phyloP scores from a whole-genome alignment of 2,113 vertebrate species.

The Zingel zingel region DNA sequence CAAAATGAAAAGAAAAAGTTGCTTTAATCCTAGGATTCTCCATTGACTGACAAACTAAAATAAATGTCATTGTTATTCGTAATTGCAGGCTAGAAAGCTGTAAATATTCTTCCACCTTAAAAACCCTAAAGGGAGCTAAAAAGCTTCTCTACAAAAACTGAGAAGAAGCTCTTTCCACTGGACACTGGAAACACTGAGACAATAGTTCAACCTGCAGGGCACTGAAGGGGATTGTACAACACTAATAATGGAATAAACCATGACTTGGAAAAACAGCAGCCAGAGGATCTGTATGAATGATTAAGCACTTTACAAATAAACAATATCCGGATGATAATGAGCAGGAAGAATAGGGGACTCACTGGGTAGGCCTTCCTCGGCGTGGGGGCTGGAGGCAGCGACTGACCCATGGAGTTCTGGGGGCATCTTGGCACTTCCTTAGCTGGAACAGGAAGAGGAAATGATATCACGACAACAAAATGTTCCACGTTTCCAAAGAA shows the following conservation, averaged over 20 bases:
- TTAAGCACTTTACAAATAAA: conserved; percentile 1
- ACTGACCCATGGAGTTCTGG: conserved; percentile 84
- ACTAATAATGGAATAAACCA: conserved; percentile 3
- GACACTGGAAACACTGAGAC: conserved; percentile 42
- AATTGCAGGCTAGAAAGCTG: not conserved
- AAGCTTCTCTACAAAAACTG: not conserved
- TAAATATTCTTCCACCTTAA: not conserved
- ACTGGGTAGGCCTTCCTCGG: conserved; percentile 92
- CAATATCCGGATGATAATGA: not conserved
- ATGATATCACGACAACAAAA: conserved; percentile 64
- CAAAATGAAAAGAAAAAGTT: not conserved
- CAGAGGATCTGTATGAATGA: conserved; percentile 28
- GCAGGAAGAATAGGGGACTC: conserved; percentile 68
- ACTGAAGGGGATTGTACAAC: not conserved
- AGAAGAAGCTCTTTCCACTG: conserved; percentile 7
- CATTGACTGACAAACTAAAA: not conserved
- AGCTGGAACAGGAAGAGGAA: conserved; percentile 82
- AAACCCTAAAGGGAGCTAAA: not conserved
- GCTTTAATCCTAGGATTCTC: not conserved
- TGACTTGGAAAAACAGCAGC: conserved; percentile 14
- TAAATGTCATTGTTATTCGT: not conserved
- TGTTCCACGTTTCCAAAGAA: conserved; percentile 41
- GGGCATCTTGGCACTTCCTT: conserved; percentile 86
- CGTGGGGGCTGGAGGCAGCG: conserved; percentile 91
- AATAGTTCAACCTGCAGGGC: conserved; percentile 1